A percentile compares a stretch with the other conserved stretches of the same genome.
Evolutionary conservation across 2,113 vertebrate species (phyloP).

Genomic region (Phylloscopus trochiloides): DNA sequence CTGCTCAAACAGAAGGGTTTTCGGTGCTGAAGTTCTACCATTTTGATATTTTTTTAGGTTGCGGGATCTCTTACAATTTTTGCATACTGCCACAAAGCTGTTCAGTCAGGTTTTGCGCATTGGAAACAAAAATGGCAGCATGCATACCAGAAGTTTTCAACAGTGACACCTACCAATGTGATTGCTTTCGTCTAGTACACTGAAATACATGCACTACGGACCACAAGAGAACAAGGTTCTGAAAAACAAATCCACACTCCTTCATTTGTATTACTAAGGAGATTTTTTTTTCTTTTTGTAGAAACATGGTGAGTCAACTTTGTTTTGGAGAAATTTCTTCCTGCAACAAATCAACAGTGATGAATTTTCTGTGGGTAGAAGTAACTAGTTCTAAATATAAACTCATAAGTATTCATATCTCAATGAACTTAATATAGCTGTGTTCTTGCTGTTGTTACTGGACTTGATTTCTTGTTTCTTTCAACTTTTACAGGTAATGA

Average conservation of each 20-base stretch:
- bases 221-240: neutral
- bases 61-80: neutral
- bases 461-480: conserved; percentile 61
- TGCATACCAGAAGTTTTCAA: neutral
- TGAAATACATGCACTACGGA: rapidly evolving
- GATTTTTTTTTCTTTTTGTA: neutral
- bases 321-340: conserved; percentile 57
- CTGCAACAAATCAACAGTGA: conserved; percentile 43
- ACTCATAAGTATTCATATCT: conserved; percentile 24
- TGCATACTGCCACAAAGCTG: neutral
- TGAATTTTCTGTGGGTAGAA: conserved; percentile 59
- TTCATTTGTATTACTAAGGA: neutral
- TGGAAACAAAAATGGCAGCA: neutral
- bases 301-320: neutral
- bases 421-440: conserved; percentile 29
- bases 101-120: rapidly evolving
- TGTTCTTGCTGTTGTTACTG: conserved; percentile 43
- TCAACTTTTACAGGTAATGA: conserved; percentile 47
- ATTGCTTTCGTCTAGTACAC: neutral
- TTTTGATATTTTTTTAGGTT: neutral
- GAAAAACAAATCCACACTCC: neutral
- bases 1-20: neutral
- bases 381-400: conserved; percentile 62
- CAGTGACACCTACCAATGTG: neutral
- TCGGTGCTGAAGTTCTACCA: neutral